phyloP scores from a whole-genome alignment of 2,888 invertebrate genomes.

The Notodonta ziczac region DNA sequence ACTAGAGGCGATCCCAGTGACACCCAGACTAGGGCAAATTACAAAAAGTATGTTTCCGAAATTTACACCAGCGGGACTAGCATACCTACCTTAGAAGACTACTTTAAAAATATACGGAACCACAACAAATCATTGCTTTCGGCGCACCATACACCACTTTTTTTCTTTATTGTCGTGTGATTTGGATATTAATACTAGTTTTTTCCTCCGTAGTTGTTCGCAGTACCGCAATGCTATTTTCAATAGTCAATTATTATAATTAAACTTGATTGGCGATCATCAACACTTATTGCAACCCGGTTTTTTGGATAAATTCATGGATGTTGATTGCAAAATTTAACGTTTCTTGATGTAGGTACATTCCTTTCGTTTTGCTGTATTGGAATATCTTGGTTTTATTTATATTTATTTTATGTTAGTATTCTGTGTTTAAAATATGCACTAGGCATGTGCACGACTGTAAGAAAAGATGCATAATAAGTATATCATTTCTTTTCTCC shows the following conservation, averaged over 20 bases:
- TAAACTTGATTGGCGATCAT: conserved; percentile 49
- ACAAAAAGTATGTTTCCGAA: too few species aligned
- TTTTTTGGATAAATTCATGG: conserved; percentile 28
- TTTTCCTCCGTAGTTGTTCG: conserved; percentile 33
- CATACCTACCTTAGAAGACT: too few species aligned
- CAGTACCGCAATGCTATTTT: conserved; percentile 46
- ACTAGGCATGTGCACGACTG: too few species aligned
- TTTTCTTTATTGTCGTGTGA: conserved; percentile 23
- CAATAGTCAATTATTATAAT: conserved; percentile 55
- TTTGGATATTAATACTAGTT: conserved; percentile 32
- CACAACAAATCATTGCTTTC: not conserved
- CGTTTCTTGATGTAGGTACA: conserved; percentile 13
- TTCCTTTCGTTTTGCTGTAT: conserved; percentile 27
- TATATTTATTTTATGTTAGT: not conserved
- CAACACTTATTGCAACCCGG: conserved; percentile 41
- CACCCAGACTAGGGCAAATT: too few species aligned
- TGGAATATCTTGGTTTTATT: not conserved
- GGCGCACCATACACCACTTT: conserved; percentile 12
- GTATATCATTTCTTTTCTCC: too few species aligned
- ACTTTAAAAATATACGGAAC: not conserved
- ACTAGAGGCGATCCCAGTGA: too few species aligned
- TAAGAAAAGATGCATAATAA: too few species aligned
- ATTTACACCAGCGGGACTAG: too few species aligned
- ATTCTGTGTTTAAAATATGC: not conserved
- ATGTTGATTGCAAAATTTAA: conserved; percentile 37